These are phyloP conservation scores for Torymus tubicola DNA, from an alignment of 2,888 invertebrate species.

Conservation along the genomic window DNA sequence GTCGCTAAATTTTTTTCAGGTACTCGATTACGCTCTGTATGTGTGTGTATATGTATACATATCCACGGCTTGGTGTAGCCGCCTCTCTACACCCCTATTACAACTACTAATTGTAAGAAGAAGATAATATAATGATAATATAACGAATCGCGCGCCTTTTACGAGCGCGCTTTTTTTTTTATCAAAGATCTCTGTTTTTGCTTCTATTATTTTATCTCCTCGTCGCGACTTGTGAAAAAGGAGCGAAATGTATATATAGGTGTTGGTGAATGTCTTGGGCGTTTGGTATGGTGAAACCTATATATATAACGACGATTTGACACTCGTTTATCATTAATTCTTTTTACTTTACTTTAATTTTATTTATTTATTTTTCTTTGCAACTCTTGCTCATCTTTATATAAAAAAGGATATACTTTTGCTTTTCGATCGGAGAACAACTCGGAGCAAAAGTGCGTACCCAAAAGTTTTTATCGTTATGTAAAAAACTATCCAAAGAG, in stretches of 20 bases:
- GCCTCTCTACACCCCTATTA: slow-evolving; percentile 8
- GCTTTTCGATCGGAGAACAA: background rate
- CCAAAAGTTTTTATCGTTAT: no score
- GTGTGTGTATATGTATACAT: slow-evolving; percentile 16
- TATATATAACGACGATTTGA: no score
- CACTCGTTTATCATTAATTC: no score
- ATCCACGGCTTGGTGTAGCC: background rate
- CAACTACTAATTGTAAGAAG: slow-evolving; percentile 39
- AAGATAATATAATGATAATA: slow-evolving; percentile 19
- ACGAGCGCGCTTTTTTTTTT: slow-evolving; percentile 1
- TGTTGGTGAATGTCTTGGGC: no score
- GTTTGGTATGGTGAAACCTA: no score
- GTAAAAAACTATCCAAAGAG: background rate
- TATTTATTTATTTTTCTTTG: no score
- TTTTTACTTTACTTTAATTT: no score
- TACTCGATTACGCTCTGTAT: slow-evolving; percentile 57
- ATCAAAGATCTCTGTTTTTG: slow-evolving; percentile 12
- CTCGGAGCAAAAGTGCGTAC: slow-evolving; percentile 9
- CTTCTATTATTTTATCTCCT: background rate
- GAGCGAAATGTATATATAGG: background rate
- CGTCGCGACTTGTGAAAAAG: background rate
- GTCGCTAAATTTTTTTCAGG: slow-evolving; percentile 57
- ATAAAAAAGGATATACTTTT: slow-evolving; percentile 22
- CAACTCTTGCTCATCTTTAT: no score
- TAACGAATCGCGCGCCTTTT: slow-evolving; percentile 26